phyloP scores from a whole-genome alignment of 1,140 invertebrate species.

The Lucilia sericata region DNA sequence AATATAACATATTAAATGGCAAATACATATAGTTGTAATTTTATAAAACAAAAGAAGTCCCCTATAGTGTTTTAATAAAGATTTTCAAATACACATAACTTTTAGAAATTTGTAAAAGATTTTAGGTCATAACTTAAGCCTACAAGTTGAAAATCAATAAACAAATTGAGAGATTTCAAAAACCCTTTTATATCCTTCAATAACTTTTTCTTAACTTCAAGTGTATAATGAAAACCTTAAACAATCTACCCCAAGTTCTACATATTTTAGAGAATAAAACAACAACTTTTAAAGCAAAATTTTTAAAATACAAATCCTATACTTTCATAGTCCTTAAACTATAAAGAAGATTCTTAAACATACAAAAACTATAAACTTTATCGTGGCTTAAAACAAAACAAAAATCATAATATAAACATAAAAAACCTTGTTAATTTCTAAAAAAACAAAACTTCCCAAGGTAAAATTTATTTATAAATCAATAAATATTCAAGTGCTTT shows the following conservation, averaged over 20 bases:
- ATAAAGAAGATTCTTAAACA: not conserved
- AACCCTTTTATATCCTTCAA: too few relatives aligned
- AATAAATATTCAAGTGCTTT: constrained; percentile 10
- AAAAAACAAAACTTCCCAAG: not conserved
- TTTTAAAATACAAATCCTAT: not conserved
- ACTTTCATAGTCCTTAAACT: not conserved
- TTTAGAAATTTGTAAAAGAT: not conserved
- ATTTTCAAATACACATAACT: not conserved
- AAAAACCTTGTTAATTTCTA: not conserved
- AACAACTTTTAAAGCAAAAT: constrained; percentile 5
- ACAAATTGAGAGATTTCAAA: not conserved
- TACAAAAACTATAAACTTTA: not conserved
- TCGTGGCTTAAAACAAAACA: not conserved
- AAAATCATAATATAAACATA: not conserved
- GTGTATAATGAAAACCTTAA: not conserved
- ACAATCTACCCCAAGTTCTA: not conserved
- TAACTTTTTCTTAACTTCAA: too few relatives aligned
- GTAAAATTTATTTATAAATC: not conserved
- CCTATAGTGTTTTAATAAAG: not conserved
- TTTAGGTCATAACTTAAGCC: too few relatives aligned
- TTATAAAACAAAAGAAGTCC: not conserved
- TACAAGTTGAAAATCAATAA: too few relatives aligned
- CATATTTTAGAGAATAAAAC: not conserved
- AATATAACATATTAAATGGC: not conserved
- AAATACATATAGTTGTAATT: not conserved